Conservation (phyloP, 2,888 invertebrate genomes). For the Rhamnusium bicolor region DNA sequence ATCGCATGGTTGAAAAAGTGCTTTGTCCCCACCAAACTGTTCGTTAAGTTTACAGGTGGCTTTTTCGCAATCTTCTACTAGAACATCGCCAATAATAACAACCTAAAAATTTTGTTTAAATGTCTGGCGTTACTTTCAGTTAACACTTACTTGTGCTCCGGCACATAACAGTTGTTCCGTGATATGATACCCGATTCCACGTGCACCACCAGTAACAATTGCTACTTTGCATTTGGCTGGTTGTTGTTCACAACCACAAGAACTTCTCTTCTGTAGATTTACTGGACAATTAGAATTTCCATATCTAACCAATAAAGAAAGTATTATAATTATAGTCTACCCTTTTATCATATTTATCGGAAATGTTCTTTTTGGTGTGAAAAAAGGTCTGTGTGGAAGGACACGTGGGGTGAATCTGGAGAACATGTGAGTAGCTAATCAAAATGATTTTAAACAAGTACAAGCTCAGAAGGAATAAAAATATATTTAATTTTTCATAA, state of each 20-base stretch:
- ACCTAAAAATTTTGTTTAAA: constrained; percentile 40
- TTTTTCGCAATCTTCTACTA: constrained; percentile 67
- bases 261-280: constrained; percentile 7
- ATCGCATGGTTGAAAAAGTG: constrained; percentile 72
- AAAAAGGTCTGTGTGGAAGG: no score
- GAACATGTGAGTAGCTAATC: no score
- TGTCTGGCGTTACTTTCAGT: neutral
- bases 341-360: no score
- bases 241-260: neutral
- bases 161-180: constrained; percentile 78
- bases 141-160: constrained; percentile 76
- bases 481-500: no score
- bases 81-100: constrained; percentile 68
- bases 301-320: neutral
- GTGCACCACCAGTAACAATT: constrained; percentile 80
- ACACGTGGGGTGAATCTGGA: no score
- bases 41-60: constrained; percentile 69
- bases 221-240: constrained; percentile 77
- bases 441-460: no score
- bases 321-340: no score
- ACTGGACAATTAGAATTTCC: neutral
- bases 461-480: no score
- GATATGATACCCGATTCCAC: constrained; percentile 79
- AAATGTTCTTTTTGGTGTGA: no score
- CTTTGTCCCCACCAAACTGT: constrained; percentile 70